Conservation (phyloP, 1,140 invertebrate species). For the Rhopalosiphum maidis region DNA sequence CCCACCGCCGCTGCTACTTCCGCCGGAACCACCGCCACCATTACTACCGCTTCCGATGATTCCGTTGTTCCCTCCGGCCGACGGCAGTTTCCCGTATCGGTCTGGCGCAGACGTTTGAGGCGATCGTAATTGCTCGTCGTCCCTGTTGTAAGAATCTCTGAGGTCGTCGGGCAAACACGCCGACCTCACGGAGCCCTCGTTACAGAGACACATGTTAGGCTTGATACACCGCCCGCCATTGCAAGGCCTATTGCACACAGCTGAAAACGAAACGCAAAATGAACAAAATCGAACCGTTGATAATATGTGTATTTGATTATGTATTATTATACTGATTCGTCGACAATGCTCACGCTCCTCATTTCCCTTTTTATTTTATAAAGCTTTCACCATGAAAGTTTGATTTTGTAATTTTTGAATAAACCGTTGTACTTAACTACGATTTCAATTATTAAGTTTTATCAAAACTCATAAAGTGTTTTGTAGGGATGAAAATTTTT, state of each 20-base stretch:
- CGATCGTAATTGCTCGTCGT: neutral
- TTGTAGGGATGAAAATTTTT: neutral
- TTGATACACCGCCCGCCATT: slow-evolving; percentile 77
- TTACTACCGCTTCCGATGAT: neutral
- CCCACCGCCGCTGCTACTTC: neutral
- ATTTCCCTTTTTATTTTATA: neutral
- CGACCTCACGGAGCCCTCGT: slow-evolving; percentile 65
- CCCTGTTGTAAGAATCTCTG: neutral
- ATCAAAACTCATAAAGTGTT: neutral
- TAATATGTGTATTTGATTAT: neutral
- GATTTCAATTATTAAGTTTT: neutral
- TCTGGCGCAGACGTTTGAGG: neutral
- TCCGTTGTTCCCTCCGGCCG: neutral
- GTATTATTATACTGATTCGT: neutral
- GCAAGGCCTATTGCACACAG: slow-evolving; percentile 78
- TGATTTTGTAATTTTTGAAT: neutral
- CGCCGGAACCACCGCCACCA: no score
- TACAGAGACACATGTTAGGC: slow-evolving; percentile 83
- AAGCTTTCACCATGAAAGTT: neutral
- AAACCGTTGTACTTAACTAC: neutral
- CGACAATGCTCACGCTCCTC: neutral
- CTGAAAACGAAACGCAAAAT: slow-evolving; percentile 65
- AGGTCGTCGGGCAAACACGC: slow-evolving; percentile 53
- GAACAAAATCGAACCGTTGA: neutral
- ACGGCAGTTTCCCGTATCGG: neutral